Conservation (phyloP, 2,888 invertebrate species). For the Noctua pronuba region DNA sequence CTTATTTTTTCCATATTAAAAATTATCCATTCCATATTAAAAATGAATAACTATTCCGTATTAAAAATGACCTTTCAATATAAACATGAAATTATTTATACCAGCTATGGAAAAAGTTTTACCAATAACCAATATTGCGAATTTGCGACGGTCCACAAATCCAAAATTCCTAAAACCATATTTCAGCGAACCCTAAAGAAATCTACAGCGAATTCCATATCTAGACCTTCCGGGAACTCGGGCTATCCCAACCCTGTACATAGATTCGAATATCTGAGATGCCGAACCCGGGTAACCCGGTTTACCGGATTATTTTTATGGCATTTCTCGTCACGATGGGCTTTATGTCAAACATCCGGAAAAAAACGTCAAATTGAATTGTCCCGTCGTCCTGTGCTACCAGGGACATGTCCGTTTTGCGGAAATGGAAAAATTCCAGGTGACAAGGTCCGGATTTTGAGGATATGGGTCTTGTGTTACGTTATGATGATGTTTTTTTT, state of each 20-base stretch:
- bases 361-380: slow-evolving; percentile 76
- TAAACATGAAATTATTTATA: not conserved
- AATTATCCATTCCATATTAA: no score
- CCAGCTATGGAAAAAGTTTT: not conserved
- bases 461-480: not conserved
- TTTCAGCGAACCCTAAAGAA: slow-evolving; percentile 19
- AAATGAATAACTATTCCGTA: no score
- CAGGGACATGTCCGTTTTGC: slow-evolving; percentile 28
- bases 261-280: slow-evolving; percentile 53
- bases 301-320: slow-evolving; percentile 66
- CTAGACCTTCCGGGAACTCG: slow-evolving; percentile 23
- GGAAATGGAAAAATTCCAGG: slow-evolving; percentile 55
- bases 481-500: not conserved
- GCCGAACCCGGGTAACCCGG: slow-evolving; percentile 15
- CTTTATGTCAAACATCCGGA: slow-evolving; percentile 63
- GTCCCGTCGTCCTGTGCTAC: slow-evolving; percentile 37
- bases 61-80: no score
- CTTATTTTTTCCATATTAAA: no score
- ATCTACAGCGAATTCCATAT: slow-evolving; percentile 21
- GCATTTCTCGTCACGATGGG: slow-evolving; percentile 39
- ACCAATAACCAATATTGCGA: not conserved
- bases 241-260: slow-evolving; percentile 28
- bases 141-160: not conserved
- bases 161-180: not conserved
- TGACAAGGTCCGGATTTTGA: slow-evolving; percentile 16